Percentiles rank a stretch among this genome's conserved stretches.
Conservation (phyloP, 2,888 invertebrate genomes). For the Leptothorax acervorum region DNA sequence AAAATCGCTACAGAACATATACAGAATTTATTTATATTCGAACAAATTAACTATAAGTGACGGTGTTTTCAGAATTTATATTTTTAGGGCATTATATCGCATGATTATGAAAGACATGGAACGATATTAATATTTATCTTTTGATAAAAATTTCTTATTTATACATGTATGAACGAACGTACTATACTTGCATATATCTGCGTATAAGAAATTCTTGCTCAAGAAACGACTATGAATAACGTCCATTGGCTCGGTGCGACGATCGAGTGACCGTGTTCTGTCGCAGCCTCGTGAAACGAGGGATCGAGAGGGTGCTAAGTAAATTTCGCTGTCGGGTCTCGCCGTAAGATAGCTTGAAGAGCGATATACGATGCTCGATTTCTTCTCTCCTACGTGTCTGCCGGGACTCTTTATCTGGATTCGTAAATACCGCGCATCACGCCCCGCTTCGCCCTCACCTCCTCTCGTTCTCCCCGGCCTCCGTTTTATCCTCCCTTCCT, state of each 20-base stretch:
- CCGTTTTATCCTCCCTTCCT: conserved; percentile 15
- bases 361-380: conserved; percentile 56
- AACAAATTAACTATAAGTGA: background rate
- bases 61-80: background rate
- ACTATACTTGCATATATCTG: background rate
- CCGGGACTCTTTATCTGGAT: conserved; percentile 57
- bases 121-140: background rate
- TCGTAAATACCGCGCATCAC: conserved; percentile 53
- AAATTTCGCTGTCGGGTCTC: conserved; percentile 68
- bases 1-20: background rate
- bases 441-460: background rate
- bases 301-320: conserved; percentile 67
- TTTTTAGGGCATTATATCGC: background rate
- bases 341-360: conserved; percentile 53
- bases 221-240: background rate
- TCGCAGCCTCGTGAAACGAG: conserved; percentile 19
- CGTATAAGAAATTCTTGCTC: background rate
- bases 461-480: background rate
- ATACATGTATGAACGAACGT: background rate
- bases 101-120: background rate
- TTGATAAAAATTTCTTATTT: background rate
- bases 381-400: conserved; percentile 29
- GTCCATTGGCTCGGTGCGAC: background rate
- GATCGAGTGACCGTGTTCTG: conserved; percentile 47
- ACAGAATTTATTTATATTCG: background rate